Base-by-base conservation (phyloP, 1,140 invertebrate species). In the Centruroides vittatus region DNA sequence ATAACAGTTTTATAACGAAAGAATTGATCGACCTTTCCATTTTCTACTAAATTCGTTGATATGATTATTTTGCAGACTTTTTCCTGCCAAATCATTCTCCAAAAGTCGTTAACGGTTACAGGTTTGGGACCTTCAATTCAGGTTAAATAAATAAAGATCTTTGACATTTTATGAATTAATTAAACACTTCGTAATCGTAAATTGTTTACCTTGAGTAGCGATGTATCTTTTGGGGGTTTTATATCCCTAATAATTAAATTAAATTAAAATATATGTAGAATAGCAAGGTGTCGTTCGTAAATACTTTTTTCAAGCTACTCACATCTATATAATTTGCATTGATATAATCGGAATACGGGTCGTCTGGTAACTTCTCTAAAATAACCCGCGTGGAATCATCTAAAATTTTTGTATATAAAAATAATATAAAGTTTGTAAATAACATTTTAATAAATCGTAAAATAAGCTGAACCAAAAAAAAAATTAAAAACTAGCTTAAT, bases 31-130 rank as follows among this genome's bases (percentile, higher is more conserved):
- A 84, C 84, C 76, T 84, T 84, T 65, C 82, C 82, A 62, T 81
- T 80, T 76, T 92, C 89, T 2, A 82, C 74, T 59, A 87, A 80
- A 68, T 86, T 82, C 12, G 87, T 86, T 34, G 87, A 76, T 85
- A 90, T 89, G 36, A 88, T 80, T 68, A 91, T 86, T 13, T 87
- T 75, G 46, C 78, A 75, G 2, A 82, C 79, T 55, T 87, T 80
- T 69, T 86, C 80, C 68, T 87, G 80, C 69, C 86, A 80, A 35
- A 87, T 71, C 86, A 90, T 89, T 67, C 81, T 75, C 87, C 88
- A 91, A 73, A 91, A 89, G 71, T 90, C 86, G 50, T 75, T 75
- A 4, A 80, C 73, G n/a, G 87, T 91, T 63, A 41, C 0, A 6
- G 41, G 41, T 61, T 86, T 79, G 0, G 88, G 88, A 12, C 86